Evolutionary conservation across 2,888 invertebrate species (phyloP).

Genomic region (Luperina testacea): DNA sequence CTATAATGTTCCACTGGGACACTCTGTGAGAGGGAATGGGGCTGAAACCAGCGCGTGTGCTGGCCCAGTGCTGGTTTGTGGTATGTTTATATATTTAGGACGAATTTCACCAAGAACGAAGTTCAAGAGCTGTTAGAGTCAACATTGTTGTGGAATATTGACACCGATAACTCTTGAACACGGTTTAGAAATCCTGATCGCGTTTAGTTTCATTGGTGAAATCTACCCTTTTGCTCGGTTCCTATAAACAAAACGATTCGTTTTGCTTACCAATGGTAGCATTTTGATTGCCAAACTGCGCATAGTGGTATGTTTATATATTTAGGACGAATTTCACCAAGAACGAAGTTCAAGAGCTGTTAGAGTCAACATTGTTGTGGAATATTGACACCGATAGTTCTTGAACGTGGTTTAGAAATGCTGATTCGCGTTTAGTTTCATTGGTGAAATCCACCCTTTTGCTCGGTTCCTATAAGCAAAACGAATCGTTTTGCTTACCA

Average conservation of each 20-base stretch:
- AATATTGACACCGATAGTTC: neutral
- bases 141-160: neutral
- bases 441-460: neutral
- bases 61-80: neutral
- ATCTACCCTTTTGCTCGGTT: neutral
- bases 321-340: neutral
- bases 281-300: neutral
- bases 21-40: neutral
- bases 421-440: neutral
- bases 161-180: neutral
- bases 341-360: too few relatives aligned
- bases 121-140: too few relatives aligned
- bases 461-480: neutral
- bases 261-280: neutral
- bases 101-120: neutral
- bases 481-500: neutral
- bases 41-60: neutral
- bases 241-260: neutral
- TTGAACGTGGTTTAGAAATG: neutral
- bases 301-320: neutral
- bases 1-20: neutral
- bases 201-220: neutral
- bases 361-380: neutral
- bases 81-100: neutral
- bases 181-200: neutral